Base-by-base conservation (phyloP, 2,888 invertebrate genomes). In the Morinoia aosen region DNA sequence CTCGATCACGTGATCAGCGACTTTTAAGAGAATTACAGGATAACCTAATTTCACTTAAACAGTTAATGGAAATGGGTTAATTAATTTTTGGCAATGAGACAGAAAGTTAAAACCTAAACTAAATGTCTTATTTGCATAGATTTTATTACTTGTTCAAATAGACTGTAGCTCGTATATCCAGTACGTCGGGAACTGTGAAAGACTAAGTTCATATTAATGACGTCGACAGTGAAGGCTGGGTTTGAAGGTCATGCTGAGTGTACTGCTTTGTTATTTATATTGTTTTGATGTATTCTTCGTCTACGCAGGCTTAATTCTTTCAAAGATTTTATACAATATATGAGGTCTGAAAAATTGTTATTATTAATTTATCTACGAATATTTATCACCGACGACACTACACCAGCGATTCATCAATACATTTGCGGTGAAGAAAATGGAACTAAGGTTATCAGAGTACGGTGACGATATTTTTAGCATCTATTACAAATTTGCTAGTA, bases 1-100 rank as follows among this genome's bases (percentile, higher is more conserved):
- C 91, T 91, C 88, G 95, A 95, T 96, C 96, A 96, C 96, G 96
- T 96, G 96, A 91, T 96, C 96, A 95, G 76, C 48, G 14, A 95
- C 25, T 93, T 93, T 93, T 57, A 57, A 93, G 57, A 48, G 33
- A 39, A 93, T 33, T 57, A 7, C n/a, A 88, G 25, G 39, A 90
- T 7, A 76, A 76, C 7, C 76, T 76, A 76, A 76, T 76, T 33
- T 33, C 76, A 33, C 76, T 25, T 33, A 1, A 14, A 76, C 33
- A 76, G 7, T 76, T 33, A 76, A 76, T 76, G 14, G 10, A 19
- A 10, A 76, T 10, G 16, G 33, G 19, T 16, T 25, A 33, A 19
- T 76, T 76, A 76, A 76, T 76, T 76, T 33, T 25, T 33, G 16
- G 25, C 7, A 76, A 25, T 76, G 76, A 76, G 16, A n/a, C n/a